Evolutionary conservation across 2,797 vertebrate species (phyloP).

Genomic region (Lagodon rhomboides): DNA sequence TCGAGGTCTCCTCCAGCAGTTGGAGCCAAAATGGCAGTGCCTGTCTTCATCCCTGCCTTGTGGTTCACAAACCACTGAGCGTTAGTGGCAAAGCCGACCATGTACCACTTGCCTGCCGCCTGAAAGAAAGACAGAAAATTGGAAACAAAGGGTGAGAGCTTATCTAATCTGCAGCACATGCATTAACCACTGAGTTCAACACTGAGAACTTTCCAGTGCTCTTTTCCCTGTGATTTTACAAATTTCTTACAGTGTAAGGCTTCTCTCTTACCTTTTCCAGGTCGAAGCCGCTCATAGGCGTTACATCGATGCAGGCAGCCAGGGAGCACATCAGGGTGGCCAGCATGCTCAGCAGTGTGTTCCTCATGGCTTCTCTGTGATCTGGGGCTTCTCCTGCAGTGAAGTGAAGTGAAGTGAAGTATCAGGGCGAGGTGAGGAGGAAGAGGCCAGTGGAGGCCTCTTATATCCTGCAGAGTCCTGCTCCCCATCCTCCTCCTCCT

Average conservation of each 20-base stretch:
- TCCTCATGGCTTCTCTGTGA: slow-evolving; percentile 72
- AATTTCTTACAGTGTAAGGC: not conserved
- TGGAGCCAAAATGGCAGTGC: slow-evolving; percentile 70
- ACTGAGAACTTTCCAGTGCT: no score
- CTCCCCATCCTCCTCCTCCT: slow-evolving; percentile 13
- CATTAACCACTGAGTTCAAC: no score
- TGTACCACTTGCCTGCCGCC: slow-evolving; percentile 92
- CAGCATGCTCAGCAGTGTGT: slow-evolving; percentile 72
- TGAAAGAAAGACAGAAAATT: slow-evolving; percentile 56
- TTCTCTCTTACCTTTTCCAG: slow-evolving; percentile 86
- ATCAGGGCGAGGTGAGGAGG: slow-evolving; percentile 4
- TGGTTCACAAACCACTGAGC: slow-evolving; percentile 89
- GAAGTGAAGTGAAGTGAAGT: slow-evolving; percentile 9
- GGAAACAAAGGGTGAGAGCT: not conserved
- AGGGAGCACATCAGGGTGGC: slow-evolving; percentile 82
- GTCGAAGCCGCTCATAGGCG: slow-evolving; percentile 86
- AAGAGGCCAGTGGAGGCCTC: slow-evolving; percentile 4
- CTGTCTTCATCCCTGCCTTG: slow-evolving; percentile 87
- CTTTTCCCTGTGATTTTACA: not conserved
- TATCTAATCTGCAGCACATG: not conserved
- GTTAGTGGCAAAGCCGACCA: slow-evolving; percentile 89
- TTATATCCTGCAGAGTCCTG: slow-evolving; percentile 72
- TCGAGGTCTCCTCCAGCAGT: slow-evolving; percentile 85
- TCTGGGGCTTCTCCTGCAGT: slow-evolving; percentile 4
- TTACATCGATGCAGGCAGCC: slow-evolving; percentile 59